Percentiles rank a stretch among this genome's conserved stretches.
Conservation (phyloP, 2,888 invertebrate species). For the Lycophotia porphyrea region DNA sequence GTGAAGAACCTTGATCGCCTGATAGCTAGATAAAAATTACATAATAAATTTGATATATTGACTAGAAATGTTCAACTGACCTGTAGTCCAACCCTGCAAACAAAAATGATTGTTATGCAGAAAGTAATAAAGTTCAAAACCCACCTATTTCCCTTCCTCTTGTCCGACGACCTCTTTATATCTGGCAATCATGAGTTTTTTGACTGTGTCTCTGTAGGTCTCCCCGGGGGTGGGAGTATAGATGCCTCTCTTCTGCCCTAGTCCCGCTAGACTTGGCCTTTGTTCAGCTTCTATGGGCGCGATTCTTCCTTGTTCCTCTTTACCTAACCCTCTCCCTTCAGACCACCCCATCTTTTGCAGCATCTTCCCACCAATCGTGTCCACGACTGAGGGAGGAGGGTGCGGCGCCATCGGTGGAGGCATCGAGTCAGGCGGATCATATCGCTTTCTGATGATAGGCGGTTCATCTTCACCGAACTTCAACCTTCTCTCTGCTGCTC, state of each 20-base stretch:
- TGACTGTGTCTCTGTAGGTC: slow-evolving; percentile 96
- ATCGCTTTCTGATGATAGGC: slow-evolving; percentile 82
- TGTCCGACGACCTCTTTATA: slow-evolving; percentile 95
- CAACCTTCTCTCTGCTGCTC: slow-evolving; percentile 98
- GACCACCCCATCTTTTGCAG: slow-evolving; percentile 99
- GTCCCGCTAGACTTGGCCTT: slow-evolving; percentile 94
- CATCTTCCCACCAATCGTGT: slow-evolving; percentile 98
- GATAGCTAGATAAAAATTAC: slow-evolving; percentile 20
- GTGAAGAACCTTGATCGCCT: slow-evolving; percentile 38
- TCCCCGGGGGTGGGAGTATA: slow-evolving; percentile 95
- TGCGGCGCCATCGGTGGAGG: slow-evolving; percentile 89
- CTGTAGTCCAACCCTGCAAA: slow-evolving; percentile 78
- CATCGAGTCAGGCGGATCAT: slow-evolving; percentile 77
- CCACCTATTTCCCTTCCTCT: slow-evolving; percentile 88
- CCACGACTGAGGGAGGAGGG: slow-evolving; percentile 93
- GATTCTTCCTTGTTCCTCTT: slow-evolving; percentile 97
- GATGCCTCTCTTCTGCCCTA: slow-evolving; percentile 95
- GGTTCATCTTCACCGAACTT: slow-evolving; percentile 97
- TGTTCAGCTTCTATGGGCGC: slow-evolving; percentile 96
- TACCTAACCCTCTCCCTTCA: slow-evolving; percentile 98
- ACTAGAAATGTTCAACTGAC: slow-evolving; percentile 72
- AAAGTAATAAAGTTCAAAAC: slow-evolving; percentile 71
- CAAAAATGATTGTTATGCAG: slow-evolving; percentile 58
- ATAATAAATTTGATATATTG: slow-evolving; percentile 12
- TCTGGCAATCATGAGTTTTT: slow-evolving; percentile 96